phyloP scores from a whole-genome alignment of 2,888 invertebrate genomes.

The Cataglyphis rosenhaueri region DNA sequence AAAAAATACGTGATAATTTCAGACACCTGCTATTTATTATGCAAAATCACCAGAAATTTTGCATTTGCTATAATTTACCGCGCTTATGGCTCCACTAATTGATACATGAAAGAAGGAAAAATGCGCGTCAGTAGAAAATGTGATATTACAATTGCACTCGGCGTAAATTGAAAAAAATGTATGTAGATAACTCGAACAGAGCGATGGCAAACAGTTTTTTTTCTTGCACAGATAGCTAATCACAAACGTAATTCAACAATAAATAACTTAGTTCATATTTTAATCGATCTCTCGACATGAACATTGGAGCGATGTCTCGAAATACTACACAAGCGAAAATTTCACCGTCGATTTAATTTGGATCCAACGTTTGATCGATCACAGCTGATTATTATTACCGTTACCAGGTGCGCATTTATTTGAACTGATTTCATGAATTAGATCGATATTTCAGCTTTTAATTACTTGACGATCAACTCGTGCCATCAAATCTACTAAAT shows the following conservation, averaged over 20 bases:
- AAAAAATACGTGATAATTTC: conserved; percentile 28
- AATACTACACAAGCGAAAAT: neutral
- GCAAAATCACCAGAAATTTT: neutral
- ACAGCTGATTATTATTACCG: neutral
- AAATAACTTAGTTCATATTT: conserved; percentile 33
- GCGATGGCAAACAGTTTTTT: conserved; percentile 28
- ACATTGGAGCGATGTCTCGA: neutral
- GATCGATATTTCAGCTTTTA: neutral
- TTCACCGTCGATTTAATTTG: neutral
- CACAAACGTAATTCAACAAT: conserved; percentile 22
- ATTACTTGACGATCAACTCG: neutral
- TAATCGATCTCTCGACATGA: neutral
- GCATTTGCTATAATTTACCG: neutral
- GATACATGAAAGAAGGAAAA: neutral
- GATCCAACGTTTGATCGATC: neutral
- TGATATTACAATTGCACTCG: neutral
- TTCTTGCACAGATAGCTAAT: conserved; percentile 33
- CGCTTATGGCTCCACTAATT: neutral
- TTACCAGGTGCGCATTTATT: neutral
- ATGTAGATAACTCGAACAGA: conserved; percentile 3
- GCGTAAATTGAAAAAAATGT: conserved; percentile 15
- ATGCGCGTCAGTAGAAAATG: neutral
- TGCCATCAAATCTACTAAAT: neutral
- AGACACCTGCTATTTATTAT: conserved; percentile 19
- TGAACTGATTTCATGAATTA: neutral